Evolutionary conservation across 2,888 invertebrate genomes (phyloP), one percentile per base, ranked within the genome.

Genomic region (Lasioglossum oenotherae): DNA sequence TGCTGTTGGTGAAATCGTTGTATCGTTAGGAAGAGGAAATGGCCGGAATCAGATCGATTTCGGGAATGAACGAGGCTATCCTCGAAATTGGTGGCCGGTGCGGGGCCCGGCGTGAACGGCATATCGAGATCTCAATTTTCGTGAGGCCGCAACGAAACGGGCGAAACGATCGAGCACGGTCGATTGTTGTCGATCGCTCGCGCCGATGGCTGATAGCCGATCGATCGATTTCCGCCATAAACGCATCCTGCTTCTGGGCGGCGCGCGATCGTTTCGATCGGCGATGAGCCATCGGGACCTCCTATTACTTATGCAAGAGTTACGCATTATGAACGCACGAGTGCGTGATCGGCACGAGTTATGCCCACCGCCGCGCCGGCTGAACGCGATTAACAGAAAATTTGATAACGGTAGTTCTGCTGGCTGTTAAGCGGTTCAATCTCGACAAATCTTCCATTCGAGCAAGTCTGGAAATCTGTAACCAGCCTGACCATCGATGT

Each of bases 261-360:
- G 83, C 67, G 83, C 73, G 80, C 88, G 88, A 89, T 89, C 84
- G 85, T 84, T 89, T 85, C 87, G 86, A 90, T 87, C 85, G 74
- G 75, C 88, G 67, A 80, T 87, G 77, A 91, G 85, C 74, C 79
- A 73, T 78, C 80, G 81, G 57, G 80, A 83, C 80, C 76, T 69
- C 35, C 82, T 82, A 73, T 90, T 91, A n/a, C n/a, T n/a, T n/a
- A 89, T 86, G 90, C 83, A 89, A 91, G 76, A 44, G 75, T 90
- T 86, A 82, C 71, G 82, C 84, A 86, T 85, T 86, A 82, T 80
- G 64, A 49, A 74, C 75, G 78, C 73, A 46, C 16, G 44, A 46
- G 72, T 38, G 38, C 38, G 67, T 38, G 67, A 69, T 69, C 23
- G 67, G 67, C 67, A 23, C 67, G 67, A 69, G 69, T 38, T 41